Evolutionary conservation across 2,888 invertebrate species (phyloP).

Genomic region (Zygaena filipendulae): DNA sequence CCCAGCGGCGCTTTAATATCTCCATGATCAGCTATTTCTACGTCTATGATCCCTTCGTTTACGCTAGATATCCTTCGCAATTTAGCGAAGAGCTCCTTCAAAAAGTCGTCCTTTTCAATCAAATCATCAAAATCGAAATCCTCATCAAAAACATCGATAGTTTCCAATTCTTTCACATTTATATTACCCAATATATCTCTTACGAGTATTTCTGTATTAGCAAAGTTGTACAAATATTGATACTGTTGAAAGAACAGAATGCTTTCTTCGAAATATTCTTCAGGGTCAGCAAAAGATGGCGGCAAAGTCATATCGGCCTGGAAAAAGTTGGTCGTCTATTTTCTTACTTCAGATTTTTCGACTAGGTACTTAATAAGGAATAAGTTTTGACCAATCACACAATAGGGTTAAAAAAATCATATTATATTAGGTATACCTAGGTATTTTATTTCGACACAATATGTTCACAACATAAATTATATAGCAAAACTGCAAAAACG

Average conservation of each 20-base stretch:
- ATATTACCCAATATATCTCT: slow-evolving; percentile 64
- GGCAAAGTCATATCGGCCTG: slow-evolving; percentile 49
- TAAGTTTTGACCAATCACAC: no score
- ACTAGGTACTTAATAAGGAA: no score
- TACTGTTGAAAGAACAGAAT: slow-evolving; percentile 67
- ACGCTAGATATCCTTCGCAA: slow-evolving; percentile 19
- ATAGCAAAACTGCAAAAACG: no score
- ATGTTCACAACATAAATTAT: no score
- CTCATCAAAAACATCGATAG: slow-evolving; percentile 23
- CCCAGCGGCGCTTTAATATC: slow-evolving; percentile 52
- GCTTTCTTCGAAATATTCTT: slow-evolving; percentile 66
- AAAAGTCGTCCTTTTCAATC: slow-evolving; percentile 20
- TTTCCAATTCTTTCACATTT: slow-evolving; percentile 35
- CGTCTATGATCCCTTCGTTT: no score
- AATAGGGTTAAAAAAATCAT: no score
- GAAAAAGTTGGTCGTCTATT: not conserved
- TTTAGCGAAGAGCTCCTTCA: slow-evolving; percentile 27
- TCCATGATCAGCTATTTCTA: no score
- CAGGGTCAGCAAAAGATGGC: slow-evolving; percentile 22
- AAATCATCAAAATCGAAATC: slow-evolving; percentile 22
- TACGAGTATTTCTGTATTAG: slow-evolving; percentile 73
- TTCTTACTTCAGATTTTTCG: no score
- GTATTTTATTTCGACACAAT: no score
- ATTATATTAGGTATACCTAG: no score
- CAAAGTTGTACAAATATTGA: slow-evolving; percentile 72